phyloP scores from a whole-genome alignment of 1,140 invertebrate species.

The Drosophila yakuba region DNA sequence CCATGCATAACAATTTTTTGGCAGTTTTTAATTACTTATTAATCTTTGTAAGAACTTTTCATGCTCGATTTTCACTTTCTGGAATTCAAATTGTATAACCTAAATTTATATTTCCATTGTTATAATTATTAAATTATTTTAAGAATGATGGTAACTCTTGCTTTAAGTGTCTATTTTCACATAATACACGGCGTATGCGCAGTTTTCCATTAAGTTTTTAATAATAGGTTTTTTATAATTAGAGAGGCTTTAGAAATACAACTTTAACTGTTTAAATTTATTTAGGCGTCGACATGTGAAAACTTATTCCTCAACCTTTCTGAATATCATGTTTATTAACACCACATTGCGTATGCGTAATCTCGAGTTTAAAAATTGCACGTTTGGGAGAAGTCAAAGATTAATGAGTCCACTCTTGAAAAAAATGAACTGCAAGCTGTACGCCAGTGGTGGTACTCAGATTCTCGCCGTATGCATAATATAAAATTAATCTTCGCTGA shows the following conservation, averaged over 20 bases:
- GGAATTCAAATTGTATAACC: background rate
- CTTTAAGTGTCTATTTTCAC: background rate
- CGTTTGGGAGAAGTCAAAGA: conserved; percentile 46
- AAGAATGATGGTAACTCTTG: too few relatives aligned
- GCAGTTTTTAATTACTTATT: background rate
- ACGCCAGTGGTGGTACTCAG: conserved; percentile 2
- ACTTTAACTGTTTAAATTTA: background rate
- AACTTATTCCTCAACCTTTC: background rate
- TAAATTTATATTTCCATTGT: too few relatives aligned
- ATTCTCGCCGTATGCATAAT: conserved; percentile 28
- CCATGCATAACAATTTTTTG: background rate
- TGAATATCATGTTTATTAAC: background rate
- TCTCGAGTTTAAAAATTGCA: conserved; percentile 32
- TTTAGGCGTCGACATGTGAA: background rate
- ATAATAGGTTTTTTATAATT: too few relatives aligned
- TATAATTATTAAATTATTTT: too few relatives aligned
- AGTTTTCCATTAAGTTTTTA: background rate
- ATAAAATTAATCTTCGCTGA: conserved; percentile 51
- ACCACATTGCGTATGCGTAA: conserved; percentile 22
- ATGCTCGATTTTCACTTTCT: background rate
- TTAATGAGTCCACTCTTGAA: conserved; percentile 46
- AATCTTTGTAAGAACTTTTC: background rate
- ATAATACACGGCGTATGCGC: conserved; percentile 36
- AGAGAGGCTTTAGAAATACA: background rate
- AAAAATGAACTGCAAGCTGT: conserved; percentile 13